Evolutionary conservation across 1,140 invertebrate species (phyloP).

Genomic region (Apis cerana): DNA sequence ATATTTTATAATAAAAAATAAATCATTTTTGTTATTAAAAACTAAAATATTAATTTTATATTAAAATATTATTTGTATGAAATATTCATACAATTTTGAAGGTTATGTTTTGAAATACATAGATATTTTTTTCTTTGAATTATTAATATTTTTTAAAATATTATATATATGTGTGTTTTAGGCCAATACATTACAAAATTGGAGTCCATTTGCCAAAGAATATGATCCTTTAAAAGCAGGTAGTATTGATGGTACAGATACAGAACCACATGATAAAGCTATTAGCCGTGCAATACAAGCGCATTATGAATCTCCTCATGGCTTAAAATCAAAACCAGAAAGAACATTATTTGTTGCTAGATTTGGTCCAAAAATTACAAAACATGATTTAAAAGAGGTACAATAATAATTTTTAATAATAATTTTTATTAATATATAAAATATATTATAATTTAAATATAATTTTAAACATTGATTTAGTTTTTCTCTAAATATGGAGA

Average conservation of each 20-base stretch:
- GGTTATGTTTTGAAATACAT: slow-evolving; percentile 5
- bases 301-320: slow-evolving; percentile 86
- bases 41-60: not conserved
- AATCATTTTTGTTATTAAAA: not conserved
- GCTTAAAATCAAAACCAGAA: slow-evolving; percentile 86
- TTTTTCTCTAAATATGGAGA: slow-evolving; percentile 87
- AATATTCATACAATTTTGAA: not conserved
- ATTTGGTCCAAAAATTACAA: slow-evolving; percentile 87
- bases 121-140: not conserved
- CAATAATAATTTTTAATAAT: not conserved
- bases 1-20: not conserved
- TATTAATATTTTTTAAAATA: not conserved
- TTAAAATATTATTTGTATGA: no score
- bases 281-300: slow-evolving; percentile 88
- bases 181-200: slow-evolving; percentile 69
- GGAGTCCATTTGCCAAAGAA: slow-evolving; percentile 81
- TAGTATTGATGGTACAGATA: slow-evolving; percentile 93
- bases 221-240: slow-evolving; percentile 88
- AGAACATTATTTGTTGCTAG: slow-evolving; percentile 91
- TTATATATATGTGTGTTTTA: not conserved
- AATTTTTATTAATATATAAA: not conserved
- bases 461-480: slow-evolving; percentile 65
- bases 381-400: slow-evolving; percentile 77
- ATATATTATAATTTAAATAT: not conserved
- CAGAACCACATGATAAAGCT: slow-evolving; percentile 90